A percentile compares a stretch with the other conserved stretches of the same genome.
phyloP scores from a whole-genome alignment of 2,888 invertebrate genomes.

The Hipparchia semele region DNA sequence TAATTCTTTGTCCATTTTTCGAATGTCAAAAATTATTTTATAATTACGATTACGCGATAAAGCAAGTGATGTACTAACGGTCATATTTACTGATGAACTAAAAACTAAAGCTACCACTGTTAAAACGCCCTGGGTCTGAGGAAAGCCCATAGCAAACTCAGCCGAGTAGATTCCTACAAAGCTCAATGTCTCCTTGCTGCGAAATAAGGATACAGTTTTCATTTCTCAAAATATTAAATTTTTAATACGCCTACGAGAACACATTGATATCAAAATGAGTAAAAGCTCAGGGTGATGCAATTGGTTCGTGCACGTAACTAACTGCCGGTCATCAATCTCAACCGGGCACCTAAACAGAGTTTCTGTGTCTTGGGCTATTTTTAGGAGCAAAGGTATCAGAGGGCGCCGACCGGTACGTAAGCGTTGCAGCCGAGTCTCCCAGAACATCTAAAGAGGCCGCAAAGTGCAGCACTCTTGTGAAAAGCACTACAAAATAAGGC shows the following conservation, averaged over 20 bases:
- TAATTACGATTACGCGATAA: too few relatives aligned
- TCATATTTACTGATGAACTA: too few relatives aligned
- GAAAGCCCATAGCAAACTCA: too few relatives aligned
- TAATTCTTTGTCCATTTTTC: too few relatives aligned
- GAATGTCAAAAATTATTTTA: too few relatives aligned
- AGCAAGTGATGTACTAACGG: too few relatives aligned
- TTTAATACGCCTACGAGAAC: not conserved
- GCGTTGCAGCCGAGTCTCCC: constrained; percentile 36
- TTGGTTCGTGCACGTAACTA: constrained; percentile 20
- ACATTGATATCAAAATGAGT: constrained; percentile 1
- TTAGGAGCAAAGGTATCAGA: constrained; percentile 65
- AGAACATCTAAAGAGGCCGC: constrained; percentile 64
- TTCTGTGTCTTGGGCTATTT: constrained; percentile 64
- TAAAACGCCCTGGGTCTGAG: too few relatives aligned
- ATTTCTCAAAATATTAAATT: not conserved
- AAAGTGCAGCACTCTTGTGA: constrained; percentile 33
- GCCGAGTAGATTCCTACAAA: not conserved
- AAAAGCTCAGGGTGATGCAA: constrained; percentile 10
- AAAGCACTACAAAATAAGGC: constrained; percentile 29
- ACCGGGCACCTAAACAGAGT: constrained; percentile 51
- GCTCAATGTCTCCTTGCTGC: not conserved
- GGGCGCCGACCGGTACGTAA: constrained; percentile 66
- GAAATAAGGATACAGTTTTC: not conserved
- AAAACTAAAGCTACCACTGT: too few relatives aligned
- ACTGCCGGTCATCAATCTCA: constrained; percentile 27